A percentile compares a stretch with the other conserved stretches of the same genome.
Conservation (phyloP, 2,888 invertebrate genomes). For the Trissonchulus latispiculum region DNA sequence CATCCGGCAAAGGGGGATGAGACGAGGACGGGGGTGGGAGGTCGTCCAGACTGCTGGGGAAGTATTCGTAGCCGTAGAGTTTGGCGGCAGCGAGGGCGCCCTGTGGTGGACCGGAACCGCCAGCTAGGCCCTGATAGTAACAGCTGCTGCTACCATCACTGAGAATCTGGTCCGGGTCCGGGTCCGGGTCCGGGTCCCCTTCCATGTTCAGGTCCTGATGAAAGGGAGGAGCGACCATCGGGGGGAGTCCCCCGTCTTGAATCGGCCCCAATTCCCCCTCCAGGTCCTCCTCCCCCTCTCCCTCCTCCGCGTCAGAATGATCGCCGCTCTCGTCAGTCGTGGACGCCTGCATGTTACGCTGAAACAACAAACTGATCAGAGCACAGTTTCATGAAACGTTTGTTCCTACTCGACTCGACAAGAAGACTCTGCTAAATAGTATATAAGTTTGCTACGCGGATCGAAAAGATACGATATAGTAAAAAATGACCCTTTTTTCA, state of each 20-base stretch:
- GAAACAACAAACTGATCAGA: conserved; percentile 1
- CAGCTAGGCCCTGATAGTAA: background rate
- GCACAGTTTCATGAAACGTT: no score
- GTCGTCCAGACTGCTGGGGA: background rate
- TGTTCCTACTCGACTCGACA: no score
- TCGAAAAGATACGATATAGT: no score
- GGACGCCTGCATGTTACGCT: conserved; percentile 4
- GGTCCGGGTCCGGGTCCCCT: background rate
- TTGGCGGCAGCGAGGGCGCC: background rate
- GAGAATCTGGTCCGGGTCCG: background rate
- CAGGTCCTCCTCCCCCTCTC: no score
- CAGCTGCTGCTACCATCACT: background rate
- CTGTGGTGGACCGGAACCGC: background rate
- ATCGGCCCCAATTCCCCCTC: no score
- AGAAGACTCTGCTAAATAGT: no score
- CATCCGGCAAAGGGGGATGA: background rate
- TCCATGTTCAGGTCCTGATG: background rate
- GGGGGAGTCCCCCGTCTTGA: no score
- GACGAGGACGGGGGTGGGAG: no score
- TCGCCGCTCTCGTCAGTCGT: conserved; percentile 7
- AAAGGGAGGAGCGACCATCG: background rate
- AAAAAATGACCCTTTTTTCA: no score
- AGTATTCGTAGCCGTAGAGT: background rate
- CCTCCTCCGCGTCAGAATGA: background rate
- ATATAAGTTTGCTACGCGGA: no score